Percentiles rank a stretch among this genome's conserved stretches.
Evolutionary conservation across 2,888 invertebrate species (phyloP).

Genomic region (Panopea generosa): DNA sequence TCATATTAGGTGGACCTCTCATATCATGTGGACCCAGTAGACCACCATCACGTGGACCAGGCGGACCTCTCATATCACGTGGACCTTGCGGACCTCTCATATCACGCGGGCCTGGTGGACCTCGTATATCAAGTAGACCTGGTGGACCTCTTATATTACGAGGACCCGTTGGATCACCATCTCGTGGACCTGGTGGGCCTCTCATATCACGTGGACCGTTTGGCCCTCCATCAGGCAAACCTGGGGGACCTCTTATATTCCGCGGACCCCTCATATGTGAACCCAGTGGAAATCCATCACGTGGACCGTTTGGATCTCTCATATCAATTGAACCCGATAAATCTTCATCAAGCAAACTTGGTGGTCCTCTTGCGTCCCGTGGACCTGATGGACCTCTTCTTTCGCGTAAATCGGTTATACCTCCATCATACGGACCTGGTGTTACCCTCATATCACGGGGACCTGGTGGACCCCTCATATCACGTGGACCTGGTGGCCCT

Average conservation of each 20-base stretch:
- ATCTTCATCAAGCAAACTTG: no score
- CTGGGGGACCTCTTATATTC: conserved; percentile 1
- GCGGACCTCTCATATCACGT: conserved; percentile 6
- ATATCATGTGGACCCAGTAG: conserved; percentile 1
- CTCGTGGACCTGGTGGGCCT: conserved; percentile 11
- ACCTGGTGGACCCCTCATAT: conserved; percentile 30
- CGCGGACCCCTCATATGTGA: neutral
- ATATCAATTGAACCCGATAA: neutral
- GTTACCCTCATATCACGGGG: conserved; percentile 3
- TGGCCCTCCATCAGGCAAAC: no score
- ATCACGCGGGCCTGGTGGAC: conserved; percentile 6
- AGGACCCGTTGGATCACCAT: no score
- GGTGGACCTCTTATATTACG: conserved; percentile 29
- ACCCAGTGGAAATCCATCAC: no score
- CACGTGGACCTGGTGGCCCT: conserved; percentile 14
- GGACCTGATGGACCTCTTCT: neutral
- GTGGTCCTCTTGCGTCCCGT: no score
- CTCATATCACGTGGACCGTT: conserved; percentile 2
- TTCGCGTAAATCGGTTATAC: neutral
- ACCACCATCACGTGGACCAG: neutral
- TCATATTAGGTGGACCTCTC: neutral
- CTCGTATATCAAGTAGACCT: conserved; percentile 19
- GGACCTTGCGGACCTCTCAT: neutral
- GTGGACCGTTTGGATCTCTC: neutral
- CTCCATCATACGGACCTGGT: conserved; percentile 6